A percentile compares a stretch with the other conserved stretches of the same genome.
Conservation (phyloP, 2,113 vertebrate genomes). For the Alethe diademata region DNA sequence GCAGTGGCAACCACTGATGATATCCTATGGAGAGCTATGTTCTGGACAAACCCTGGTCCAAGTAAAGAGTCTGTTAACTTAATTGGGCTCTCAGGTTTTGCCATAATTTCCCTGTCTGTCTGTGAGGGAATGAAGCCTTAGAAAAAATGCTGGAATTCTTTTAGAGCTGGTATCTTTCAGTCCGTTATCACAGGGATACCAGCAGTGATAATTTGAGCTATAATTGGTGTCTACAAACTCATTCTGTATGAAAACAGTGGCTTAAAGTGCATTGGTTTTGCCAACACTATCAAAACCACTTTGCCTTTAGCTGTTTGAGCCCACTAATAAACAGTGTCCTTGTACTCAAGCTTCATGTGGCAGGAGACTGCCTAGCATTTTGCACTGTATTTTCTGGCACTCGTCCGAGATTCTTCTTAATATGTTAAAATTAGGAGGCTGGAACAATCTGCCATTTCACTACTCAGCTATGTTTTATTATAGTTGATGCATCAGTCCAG, state of each 20-base stretch:
- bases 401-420: not conserved
- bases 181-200: not conserved
- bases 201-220: not conserved
- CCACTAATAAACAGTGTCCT: not conserved
- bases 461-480: not conserved
- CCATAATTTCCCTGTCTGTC: not conserved
- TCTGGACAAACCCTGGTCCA: not conserved
- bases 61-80: not conserved
- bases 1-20: not conserved
- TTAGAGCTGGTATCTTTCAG: not conserved
- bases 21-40: not conserved
- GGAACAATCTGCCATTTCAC: not conserved
- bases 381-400: not conserved
- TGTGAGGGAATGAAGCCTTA: not conserved
- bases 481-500: not conserved
- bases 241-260: not conserved
- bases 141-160: not conserved
- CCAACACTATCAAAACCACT: not conserved
- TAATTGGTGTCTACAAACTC: not conserved
- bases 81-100: not conserved
- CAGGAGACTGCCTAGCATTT: not conserved
- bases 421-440: not conserved
- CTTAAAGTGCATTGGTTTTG: not conserved
- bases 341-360: not conserved
- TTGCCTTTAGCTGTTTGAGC: not conserved